phyloP scores from a whole-genome alignment of 1,140 invertebrate species.

The Drosophila cardini region DNA sequence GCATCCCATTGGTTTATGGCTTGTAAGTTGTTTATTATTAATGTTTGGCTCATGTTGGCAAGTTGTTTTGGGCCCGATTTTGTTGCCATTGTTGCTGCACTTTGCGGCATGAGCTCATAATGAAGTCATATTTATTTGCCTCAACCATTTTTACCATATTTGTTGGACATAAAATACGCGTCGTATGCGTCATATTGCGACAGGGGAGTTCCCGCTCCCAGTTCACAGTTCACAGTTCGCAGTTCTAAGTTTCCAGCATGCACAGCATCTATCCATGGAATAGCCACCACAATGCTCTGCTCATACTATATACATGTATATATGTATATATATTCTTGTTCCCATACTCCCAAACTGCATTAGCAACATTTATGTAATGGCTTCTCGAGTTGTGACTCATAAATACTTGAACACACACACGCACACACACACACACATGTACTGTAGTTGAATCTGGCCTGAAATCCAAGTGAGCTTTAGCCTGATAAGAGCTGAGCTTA shows the following conservation, averaged over 20 bases:
- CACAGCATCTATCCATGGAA: constrained; percentile 10
- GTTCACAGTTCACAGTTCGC: not conserved
- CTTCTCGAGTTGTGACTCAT: constrained; percentile 50
- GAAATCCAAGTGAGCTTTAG: not conserved
- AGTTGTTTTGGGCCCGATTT: constrained; percentile 27
- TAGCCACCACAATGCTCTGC: not conserved
- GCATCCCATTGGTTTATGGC: constrained; percentile 79
- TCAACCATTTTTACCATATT: constrained; percentile 56
- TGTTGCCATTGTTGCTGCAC: constrained; percentile 50
- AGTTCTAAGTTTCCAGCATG: not conserved
- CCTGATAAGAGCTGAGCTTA: not conserved
- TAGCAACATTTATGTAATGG: constrained; percentile 57
- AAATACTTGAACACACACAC: constrained; percentile 1
- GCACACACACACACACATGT: not conserved
- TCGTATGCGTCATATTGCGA: constrained; percentile 73
- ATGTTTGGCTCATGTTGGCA: constrained; percentile 75
- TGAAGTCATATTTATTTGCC: constrained; percentile 72
- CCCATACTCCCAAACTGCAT: constrained; percentile 30
- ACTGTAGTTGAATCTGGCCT: not conserved
- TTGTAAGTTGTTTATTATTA: constrained; percentile 82
- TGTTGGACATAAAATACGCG: constrained; percentile 63
- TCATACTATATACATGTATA: not conserved
- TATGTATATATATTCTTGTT: not conserved
- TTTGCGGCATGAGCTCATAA: constrained; percentile 76
- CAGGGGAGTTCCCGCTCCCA: constrained; percentile 31